These are phyloP conservation scores for Phalacrocorax brasilianus DNA, from an alignment of 2,113 vertebrate species.

Conservation along the genomic window DNA sequence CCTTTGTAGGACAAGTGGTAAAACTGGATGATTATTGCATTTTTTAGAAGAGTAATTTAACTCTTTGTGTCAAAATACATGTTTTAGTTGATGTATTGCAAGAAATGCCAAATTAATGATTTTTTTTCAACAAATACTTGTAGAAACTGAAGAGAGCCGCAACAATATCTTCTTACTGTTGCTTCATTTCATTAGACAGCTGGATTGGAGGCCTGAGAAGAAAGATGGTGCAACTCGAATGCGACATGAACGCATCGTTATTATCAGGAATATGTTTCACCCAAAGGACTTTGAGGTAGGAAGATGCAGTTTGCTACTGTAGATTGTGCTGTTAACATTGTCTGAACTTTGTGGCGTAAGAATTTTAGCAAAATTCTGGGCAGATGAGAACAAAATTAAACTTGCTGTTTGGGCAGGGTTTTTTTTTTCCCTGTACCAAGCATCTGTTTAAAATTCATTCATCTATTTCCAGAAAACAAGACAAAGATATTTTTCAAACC, in stretches of 20 bases:
- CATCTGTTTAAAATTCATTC: neutral
- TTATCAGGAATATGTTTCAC: constrained; percentile 98
- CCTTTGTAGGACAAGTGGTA: neutral
- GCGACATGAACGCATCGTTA: constrained; percentile 89
- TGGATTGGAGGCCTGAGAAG: constrained; percentile 97
- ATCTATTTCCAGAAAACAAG: neutral
- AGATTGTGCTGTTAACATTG: neutral
- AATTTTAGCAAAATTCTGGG: neutral
- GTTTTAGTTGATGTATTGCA: neutral
- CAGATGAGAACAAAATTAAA: neutral
- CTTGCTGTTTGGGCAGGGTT: neutral
- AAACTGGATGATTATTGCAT: neutral
- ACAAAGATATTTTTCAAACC: neutral
- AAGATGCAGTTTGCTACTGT: neutral
- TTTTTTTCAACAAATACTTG: constrained; percentile 58
- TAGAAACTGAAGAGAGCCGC: constrained; percentile 64
- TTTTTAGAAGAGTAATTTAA: neutral
- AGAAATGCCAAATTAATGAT: constrained; percentile 1
- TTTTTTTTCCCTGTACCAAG: neutral
- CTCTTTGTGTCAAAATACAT: neutral
- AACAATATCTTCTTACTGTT: constrained; percentile 64
- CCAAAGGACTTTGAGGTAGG: constrained; percentile 93
- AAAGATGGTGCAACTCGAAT: constrained; percentile 77
- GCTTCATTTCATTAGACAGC: constrained; percentile 81
- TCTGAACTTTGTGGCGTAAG: neutral